Percentiles rank a stretch among this genome's conserved stretches.
Evolutionary conservation across 2,797 vertebrate genomes (phyloP).

Genomic region (Tenualosa thibaudeaui): DNA sequence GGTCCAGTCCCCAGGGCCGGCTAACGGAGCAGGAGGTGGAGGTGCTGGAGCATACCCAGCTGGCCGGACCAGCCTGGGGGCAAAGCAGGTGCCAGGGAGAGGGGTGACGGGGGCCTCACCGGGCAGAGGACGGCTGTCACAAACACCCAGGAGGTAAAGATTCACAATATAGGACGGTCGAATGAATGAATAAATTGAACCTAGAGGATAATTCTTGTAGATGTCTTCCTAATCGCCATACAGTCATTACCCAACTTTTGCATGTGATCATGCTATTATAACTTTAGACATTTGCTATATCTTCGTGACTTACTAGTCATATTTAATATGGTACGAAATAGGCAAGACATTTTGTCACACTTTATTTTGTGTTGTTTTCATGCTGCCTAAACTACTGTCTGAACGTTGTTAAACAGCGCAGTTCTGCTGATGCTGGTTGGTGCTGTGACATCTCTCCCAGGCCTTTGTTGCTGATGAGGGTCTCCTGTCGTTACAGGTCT

Average conservation of each 20-base stretch:
- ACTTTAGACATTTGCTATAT: neutral
- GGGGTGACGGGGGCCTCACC: slow-evolving; percentile 59
- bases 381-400: neutral
- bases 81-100: slow-evolving; percentile 67
- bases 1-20: slow-evolving; percentile 71
- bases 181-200: neutral
- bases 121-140: slow-evolving; percentile 75
- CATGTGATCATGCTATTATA: neutral
- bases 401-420: neutral
- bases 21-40: slow-evolving; percentile 54
- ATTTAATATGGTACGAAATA: neutral
- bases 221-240: neutral
- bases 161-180: neutral
- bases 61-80: slow-evolving; percentile 55
- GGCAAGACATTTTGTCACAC: neutral
- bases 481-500: slow-evolving; percentile 69
- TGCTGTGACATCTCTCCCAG: neutral
- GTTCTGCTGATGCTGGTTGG: neutral
- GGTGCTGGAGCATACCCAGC: slow-evolving; percentile 56
- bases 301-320: neutral
- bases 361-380: neutral
- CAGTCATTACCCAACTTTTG: neutral
- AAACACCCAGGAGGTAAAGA: slow-evolving; percentile 78
- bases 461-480: neutral
- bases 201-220: neutral